Evolutionary conservation across 2,113 vertebrate genomes (phyloP).

Genomic region (Hypanus sabinus): DNA sequence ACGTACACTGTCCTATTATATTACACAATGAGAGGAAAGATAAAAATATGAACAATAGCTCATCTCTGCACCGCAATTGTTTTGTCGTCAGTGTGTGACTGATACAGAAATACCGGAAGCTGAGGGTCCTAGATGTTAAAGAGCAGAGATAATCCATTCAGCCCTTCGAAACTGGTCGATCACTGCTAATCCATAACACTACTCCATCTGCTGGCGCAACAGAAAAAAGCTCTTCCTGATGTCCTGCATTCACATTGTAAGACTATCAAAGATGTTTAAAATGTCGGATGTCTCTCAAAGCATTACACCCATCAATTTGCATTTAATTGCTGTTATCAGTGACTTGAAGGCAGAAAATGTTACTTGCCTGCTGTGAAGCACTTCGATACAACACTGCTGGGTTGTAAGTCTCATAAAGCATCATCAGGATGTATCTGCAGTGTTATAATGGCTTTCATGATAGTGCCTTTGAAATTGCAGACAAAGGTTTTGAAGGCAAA

Average conservation of each 20-base stretch:
- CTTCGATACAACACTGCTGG: background rate
- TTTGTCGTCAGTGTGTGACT: background rate
- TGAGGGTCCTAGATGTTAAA: background rate
- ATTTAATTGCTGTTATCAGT: background rate
- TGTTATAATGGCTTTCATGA: background rate
- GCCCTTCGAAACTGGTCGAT: background rate
- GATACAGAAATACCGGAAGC: background rate
- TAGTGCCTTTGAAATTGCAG: background rate
- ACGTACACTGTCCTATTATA: background rate
- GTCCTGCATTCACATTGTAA: background rate
- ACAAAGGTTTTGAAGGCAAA: background rate
- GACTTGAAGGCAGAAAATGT: background rate
- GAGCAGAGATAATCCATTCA: background rate
- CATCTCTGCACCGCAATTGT: background rate
- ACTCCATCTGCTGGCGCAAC: background rate
- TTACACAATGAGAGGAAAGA: background rate
- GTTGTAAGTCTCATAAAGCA: background rate
- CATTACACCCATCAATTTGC: background rate
- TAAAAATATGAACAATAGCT: background rate
- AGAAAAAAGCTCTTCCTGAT: background rate
- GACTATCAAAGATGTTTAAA: background rate
- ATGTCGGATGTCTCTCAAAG: background rate
- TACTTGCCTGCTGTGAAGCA: background rate
- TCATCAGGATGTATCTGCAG: background rate
- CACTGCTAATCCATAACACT: background rate